Percentiles rank a stretch among this genome's conserved stretches.
phyloP scores from a whole-genome alignment of 2,113 vertebrate genomes.

The Plecturocebus donacophilus region DNA sequence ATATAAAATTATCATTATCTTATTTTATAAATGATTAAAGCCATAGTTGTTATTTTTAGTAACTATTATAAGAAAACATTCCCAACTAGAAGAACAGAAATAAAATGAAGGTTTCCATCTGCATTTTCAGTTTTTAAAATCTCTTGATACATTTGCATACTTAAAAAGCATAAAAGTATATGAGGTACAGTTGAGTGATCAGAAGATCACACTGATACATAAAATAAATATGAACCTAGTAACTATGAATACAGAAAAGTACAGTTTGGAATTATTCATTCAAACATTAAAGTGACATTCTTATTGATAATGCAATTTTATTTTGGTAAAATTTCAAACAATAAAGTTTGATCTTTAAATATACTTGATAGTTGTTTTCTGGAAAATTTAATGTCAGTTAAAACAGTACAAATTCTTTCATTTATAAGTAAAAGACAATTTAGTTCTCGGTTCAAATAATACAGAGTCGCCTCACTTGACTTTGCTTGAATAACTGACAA shows the following conservation, averaged over 20 bases:
- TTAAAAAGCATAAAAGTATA: background rate
- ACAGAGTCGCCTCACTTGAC: fast-evolving
- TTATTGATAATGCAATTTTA: background rate
- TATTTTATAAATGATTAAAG: background rate
- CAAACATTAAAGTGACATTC: background rate
- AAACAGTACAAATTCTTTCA: background rate
- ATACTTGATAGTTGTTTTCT: background rate
- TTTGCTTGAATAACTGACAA: background rate
- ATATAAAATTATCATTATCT: background rate
- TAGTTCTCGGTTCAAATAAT: background rate
- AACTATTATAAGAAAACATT: background rate
- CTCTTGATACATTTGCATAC: background rate
- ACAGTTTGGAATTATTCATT: background rate
- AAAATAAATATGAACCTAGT: background rate
- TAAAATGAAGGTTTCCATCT: background rate
- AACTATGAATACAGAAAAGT: background rate
- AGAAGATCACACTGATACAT: background rate
- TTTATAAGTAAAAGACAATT: background rate
- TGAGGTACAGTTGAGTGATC: background rate
- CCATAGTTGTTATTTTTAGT: background rate
- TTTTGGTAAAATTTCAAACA: background rate
- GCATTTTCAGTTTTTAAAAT: background rate
- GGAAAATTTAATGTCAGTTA: background rate
- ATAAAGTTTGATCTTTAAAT: background rate
- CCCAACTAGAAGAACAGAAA: background rate